Base-by-base conservation (phyloP, 2,113 vertebrate genomes). In the Myrmecophaga tridactyla region DNA sequence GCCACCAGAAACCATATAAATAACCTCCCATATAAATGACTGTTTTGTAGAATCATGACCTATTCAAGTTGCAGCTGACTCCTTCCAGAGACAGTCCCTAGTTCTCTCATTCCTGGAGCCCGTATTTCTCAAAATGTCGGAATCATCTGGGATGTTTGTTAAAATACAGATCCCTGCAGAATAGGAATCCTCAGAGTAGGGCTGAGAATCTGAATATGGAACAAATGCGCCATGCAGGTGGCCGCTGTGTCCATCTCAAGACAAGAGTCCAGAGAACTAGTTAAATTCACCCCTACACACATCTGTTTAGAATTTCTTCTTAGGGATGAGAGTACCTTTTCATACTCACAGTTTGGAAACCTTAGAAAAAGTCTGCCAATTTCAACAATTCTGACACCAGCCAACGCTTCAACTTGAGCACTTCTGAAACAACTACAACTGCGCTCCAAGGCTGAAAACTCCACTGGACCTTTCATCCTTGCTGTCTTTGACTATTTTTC, bases 221-320 rank as follows among this genome's bases (percentile, higher is more conserved):
- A 67, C 34, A 56, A 85, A 53, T 31, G 51, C 25, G 25, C 78
- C 43, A 41, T 3, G 27, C n/a, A 78, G 36, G 41, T 43, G 51
- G 11, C 73, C 63, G 36, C 20, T 23, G 46, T 56, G 83, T 89
- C 81, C 34, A 25, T 34, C 80, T 93, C 63, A 67, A 88, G 48
- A 69, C 43, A 65, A 81, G 82, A 58, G 18, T 80, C 34, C 36
- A 77, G 76, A 56, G 34, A 70, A 51, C 72, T 39, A 78, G 69
- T 51, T 73, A 60, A 90, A 81, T 86, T 76, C 41, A 60, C 92
- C 43, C 46, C 27, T 72, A 6, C 72, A 25, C 4, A 63, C 17
- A 69, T 70, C 3, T 63, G 29, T 41, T 91, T 53, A 69, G 46
- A 18, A n/a, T 92, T 93, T 88, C 81, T 90, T 95, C 25, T 90